These are phyloP conservation scores for Scomber colias DNA, from an alignment of 2,113 vertebrate genomes.

Conservation along the genomic window DNA sequence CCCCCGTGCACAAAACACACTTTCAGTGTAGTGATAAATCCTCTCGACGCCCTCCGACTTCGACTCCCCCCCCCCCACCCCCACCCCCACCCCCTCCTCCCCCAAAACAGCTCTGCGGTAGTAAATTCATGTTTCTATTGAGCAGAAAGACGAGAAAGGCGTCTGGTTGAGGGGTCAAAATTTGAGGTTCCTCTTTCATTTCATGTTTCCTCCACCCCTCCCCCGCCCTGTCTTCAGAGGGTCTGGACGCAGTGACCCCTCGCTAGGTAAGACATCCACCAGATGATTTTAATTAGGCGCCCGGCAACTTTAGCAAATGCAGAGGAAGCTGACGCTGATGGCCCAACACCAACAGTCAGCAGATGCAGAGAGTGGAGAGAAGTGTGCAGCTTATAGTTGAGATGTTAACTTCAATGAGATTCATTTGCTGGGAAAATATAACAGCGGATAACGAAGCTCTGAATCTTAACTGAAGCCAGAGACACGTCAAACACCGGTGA, in stretches of 20 bases:
- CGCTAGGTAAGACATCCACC: conserved; percentile 60
- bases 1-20: conserved; percentile 50
- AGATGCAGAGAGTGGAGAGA: conserved; percentile 15
- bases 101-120: conserved; percentile 8
- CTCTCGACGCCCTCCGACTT: conserved; percentile 40
- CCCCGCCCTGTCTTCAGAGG: conserved; percentile 14
- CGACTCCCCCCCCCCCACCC: no score
- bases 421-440: conserved; percentile 24
- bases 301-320: conserved; percentile 39
- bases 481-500: conserved; percentile 12
- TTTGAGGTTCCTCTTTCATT: conserved; percentile 56
- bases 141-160: conserved; percentile 36
- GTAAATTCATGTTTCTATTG: conserved; percentile 64
- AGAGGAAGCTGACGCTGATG: conserved; percentile 47
- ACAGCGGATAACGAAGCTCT: conserved; percentile 27
- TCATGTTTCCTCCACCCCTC: conserved; percentile 9
- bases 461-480: conserved; percentile 45
- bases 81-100: neutral
- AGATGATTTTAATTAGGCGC: conserved; percentile 75
- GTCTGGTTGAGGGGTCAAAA: conserved; percentile 41
- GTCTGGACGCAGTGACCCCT: conserved; percentile 66
- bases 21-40: conserved; percentile 67
- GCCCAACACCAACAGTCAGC: conserved; percentile 23
- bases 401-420: conserved; percentile 29
- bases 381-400: conserved; percentile 1